Evolutionary conservation across 2,888 invertebrate genomes (phyloP).

Genomic region (Meloe dianella): DNA sequence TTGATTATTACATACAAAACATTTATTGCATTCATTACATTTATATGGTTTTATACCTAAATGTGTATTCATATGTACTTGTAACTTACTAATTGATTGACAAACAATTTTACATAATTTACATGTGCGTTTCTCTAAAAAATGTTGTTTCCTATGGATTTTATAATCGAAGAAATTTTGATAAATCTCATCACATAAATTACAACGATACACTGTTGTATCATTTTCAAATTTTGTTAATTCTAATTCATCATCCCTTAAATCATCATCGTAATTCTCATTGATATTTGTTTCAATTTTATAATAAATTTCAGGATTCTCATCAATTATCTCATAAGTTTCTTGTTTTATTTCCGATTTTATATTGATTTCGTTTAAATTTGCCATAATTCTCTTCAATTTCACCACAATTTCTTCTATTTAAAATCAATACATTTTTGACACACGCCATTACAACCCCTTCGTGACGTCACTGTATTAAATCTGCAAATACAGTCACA

Average conservation of each 20-base stretch:
- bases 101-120: conserved; percentile 45
- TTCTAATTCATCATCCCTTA: background rate
- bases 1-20: conserved; percentile 45
- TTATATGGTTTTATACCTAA: conserved; percentile 47
- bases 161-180: conserved; percentile 41
- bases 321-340: background rate
- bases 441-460: background rate
- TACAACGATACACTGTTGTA: conserved; percentile 42
- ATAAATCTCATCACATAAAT: conserved; percentile 41
- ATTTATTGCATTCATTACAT: conserved; percentile 46
- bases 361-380: background rate
- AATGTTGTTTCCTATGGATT: conserved; percentile 44
- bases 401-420: background rate
- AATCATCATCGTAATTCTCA: background rate
- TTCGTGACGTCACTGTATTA: background rate
- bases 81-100: conserved; percentile 45
- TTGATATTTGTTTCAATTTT: background rate
- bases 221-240: conserved; percentile 14
- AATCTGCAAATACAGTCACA: background rate
- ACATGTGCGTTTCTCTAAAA: conserved; percentile 46
- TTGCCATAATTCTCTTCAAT: background rate
- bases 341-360: conserved; percentile 5
- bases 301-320: background rate
- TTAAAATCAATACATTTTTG: background rate
- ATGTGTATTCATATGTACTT: conserved; percentile 47